Conservation (phyloP, 1,140 invertebrate genomes). For the Drosophila tani region DNA sequence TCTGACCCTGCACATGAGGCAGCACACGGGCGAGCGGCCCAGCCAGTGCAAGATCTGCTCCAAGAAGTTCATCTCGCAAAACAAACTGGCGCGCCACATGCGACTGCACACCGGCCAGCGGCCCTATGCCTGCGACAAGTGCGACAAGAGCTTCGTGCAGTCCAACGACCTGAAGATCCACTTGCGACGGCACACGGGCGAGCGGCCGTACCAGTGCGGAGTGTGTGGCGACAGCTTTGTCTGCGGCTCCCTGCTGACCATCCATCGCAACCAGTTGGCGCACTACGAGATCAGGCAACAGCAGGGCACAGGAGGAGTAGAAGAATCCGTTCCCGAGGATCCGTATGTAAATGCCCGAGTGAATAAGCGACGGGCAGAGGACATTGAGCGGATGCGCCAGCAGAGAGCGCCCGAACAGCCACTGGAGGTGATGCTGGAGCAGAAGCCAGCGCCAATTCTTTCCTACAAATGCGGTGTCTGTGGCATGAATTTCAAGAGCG, state of each 20-base stretch:
- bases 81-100: constrained; percentile 88
- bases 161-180: constrained; percentile 87
- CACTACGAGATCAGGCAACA: constrained; percentile 30
- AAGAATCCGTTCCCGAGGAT: constrained; percentile 12
- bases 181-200: constrained; percentile 86
- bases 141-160: constrained; percentile 87
- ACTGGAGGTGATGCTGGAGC: constrained; percentile 48
- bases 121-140: constrained; percentile 86
- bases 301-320: not conserved
- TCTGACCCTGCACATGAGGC: constrained; percentile 85
- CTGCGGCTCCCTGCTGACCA: constrained; percentile 66
- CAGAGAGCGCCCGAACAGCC: constrained; percentile 15
- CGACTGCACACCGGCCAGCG: constrained; percentile 87
- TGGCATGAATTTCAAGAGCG: constrained; percentile 63
- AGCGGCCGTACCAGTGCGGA: constrained; percentile 85
- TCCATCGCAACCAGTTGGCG: constrained; percentile 61
- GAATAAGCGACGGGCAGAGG: constrained; percentile 52
- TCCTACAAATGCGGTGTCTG: constrained; percentile 84
- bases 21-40: constrained; percentile 87
- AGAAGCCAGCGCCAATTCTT: not conserved
- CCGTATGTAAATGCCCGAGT: constrained; percentile 59
- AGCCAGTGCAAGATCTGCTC: constrained; percentile 86
- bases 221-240: constrained; percentile 71
- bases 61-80: constrained; percentile 85
- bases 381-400: constrained; percentile 58